phyloP scores from a whole-genome alignment of 2,888 invertebrate genomes.

The Tineola bisselliella region DNA sequence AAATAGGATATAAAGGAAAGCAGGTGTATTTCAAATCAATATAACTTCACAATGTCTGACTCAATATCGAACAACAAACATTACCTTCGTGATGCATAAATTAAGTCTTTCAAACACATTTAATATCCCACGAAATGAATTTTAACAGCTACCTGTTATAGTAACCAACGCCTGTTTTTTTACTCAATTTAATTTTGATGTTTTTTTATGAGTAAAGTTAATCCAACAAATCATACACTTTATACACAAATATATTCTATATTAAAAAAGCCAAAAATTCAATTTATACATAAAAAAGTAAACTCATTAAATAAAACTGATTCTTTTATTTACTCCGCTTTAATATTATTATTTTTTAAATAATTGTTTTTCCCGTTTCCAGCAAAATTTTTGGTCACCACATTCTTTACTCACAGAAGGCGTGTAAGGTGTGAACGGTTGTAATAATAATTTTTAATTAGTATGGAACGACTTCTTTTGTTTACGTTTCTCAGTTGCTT shows the following conservation, averaged over 20 bases:
- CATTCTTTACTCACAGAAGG: neutral
- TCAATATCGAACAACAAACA: neutral
- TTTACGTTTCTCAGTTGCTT: neutral
- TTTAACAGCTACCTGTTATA: neutral
- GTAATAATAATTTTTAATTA: slow-evolving; percentile 5
- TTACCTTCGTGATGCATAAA: neutral
- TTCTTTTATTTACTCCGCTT: no score
- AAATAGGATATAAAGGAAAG: no score
- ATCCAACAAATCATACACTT: no score
- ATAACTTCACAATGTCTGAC: neutral
- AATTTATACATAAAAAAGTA: no score
- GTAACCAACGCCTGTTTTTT: neutral
- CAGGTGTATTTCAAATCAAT: no score
- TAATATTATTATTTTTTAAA: no score
- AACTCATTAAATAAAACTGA: no score
- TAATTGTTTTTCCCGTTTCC: no score
- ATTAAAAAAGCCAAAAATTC: no score
- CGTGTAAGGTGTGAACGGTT: slow-evolving; percentile 9
- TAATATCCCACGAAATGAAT: slow-evolving; percentile 5
- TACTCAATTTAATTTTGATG: no score
- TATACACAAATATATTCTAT: no score
- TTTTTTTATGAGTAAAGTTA: no score
- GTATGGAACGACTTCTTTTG: neutral
- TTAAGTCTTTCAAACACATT: neutral
- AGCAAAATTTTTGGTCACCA: neutral